Evolutionary conservation across 2,797 vertebrate species (phyloP), one percentile per base, ranked within the genome.

Genomic region (Dermochelys coriacea): DNA sequence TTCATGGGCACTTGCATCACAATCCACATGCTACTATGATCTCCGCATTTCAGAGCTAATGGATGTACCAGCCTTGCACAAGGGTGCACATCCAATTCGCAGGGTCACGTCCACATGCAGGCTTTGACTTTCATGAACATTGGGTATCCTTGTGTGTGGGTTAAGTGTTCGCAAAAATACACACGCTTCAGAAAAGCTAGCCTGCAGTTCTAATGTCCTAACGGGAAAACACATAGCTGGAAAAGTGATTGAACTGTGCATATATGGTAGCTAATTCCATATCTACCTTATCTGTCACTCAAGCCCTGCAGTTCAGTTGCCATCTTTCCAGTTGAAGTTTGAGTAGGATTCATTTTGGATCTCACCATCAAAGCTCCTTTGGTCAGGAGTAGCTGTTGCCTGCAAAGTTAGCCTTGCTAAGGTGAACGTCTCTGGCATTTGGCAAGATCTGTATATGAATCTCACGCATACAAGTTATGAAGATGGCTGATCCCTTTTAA

Each of bases 351-450:
- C 37, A 12, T 15, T 82, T 87, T 1, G 45, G 6, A 1, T 61
- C 0, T 0, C 6, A 1, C 80, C 75, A 4, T 0, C n/a, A 0
- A 37, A 8, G 87, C 84, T 75, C 34, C 87, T 34, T 81, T 0
- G 1, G 45, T 37, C 19, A 31, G 74, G 45, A 49, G 74, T 41
- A 41, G 45, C 45, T 77, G 25, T 47, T 31, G 68, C 68, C 37
- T 23, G 74, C 25, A 1, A 77, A 47, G 0, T 7, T 0, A 1
- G 15, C 5, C 75, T 71, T 5, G 1, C 31, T 52, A 0, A 57
- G 18, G 19, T 3, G 0, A 68, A 23, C 1, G 1, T 4, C 81
- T 31, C 25, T 4, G 0, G 25, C 34, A 0, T n/a, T 27, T 23
- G 0, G 80, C 61, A 34, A 2, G 45, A 82, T 41, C 6, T 2